These are phyloP conservation scores for Zapus hudsonius DNA, from an alignment of 2,113 vertebrate genomes.

Conservation along the genomic window DNA sequence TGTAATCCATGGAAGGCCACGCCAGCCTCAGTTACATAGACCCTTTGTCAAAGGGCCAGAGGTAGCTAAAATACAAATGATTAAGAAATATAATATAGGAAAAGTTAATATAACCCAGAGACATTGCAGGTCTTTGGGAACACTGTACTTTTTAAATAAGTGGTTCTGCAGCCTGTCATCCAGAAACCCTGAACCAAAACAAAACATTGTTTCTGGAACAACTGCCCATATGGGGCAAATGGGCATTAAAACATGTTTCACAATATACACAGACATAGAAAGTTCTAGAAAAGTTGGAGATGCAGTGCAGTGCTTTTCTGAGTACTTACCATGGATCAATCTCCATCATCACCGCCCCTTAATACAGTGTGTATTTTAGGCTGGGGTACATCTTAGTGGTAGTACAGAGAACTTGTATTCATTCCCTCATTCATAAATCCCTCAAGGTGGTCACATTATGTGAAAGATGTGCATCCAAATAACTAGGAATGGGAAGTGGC, in stretches of 20 bases:
- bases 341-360: neutral
- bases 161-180: too few relatives aligned
- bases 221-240: neutral
- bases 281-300: too few relatives aligned
- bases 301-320: neutral
- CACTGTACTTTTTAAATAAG: neutral
- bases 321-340: neutral
- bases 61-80: neutral
- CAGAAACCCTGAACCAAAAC: too few relatives aligned
- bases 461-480: neutral
- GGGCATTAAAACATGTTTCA: neutral
- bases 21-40: too few relatives aligned
- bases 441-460: neutral
- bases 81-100: neutral
- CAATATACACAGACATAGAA: neutral
- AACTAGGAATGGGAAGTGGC: neutral
- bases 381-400: neutral
- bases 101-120: neutral
- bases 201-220: neutral
- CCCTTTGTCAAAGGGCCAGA: too few relatives aligned
- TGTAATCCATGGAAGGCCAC: too few relatives aligned
- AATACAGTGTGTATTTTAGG: too few relatives aligned
- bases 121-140: neutral
- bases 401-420: neutral
- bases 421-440: neutral